Evolutionary conservation across 1,140 invertebrate genomes (phyloP), one percentile per base, ranked within the genome.

Genomic region (Lepidurus couesii): DNA sequence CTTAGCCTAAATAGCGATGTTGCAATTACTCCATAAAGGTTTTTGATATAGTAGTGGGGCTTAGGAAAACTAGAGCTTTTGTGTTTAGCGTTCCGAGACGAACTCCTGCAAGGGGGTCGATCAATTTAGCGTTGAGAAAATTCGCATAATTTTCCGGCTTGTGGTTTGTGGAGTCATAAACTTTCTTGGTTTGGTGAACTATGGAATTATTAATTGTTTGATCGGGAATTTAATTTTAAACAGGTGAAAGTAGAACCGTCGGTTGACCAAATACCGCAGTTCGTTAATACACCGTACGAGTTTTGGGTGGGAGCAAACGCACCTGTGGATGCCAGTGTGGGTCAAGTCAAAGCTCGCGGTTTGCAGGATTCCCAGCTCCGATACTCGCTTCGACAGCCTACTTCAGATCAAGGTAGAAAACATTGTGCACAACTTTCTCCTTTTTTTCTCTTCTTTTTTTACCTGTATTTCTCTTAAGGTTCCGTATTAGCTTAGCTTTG

Each of bases 231-330:
- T 43, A 80, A 82, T 73, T 81, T 0, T 80, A 80, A 42, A 78
- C 78, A 44, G 86, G 86, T 81, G 85, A 87, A 43, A 84, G 84
- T 82, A 74, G 47, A 76, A 13, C 24, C 43, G 34, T 44, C 11
- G 86, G 85, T 81, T 80, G 82, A 86, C 44, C 88, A 88, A 80
- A 86, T 86, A 45, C 95, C 95, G 0, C 90, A 93, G 80, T 97
- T 98, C 83, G 86, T 94, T 42, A 94, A 95, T 42, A 89, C 93
- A 1, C 93, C 95, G 0, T 97, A 96, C 82, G 91, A 94, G 80
- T 95, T 97, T 85, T 94, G 92, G 91, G 92, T 97, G 21, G 92
- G 92, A 1, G 91, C 91, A 76, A 93, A 93, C 83, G 92, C 92
- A 1, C 89, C 90, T 0, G 86, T 94, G 75, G 93, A 93, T 8